A percentile compares a stretch with the other conserved stretches of the same genome.
phyloP scores from a whole-genome alignment of 1,140 invertebrate species.

The Paracyclopina nana region DNA sequence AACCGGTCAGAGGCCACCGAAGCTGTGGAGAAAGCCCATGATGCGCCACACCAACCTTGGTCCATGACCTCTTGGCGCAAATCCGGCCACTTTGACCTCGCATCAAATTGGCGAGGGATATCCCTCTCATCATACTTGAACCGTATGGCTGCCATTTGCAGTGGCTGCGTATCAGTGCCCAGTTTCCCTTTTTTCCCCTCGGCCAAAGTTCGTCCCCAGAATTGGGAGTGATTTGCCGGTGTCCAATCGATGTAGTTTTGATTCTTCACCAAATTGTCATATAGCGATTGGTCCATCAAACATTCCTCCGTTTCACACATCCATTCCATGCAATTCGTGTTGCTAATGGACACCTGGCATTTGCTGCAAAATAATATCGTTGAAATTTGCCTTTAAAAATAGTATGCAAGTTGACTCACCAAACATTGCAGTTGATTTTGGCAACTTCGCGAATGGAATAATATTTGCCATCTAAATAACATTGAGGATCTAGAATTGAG shows the following conservation, averaged over 20 bases:
- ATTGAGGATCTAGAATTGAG: too few species aligned
- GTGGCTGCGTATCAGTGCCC: conserved; percentile 38
- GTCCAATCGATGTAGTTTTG: conserved; percentile 37
- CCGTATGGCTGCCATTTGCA: conserved; percentile 44
- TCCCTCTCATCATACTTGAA: conserved; percentile 30
- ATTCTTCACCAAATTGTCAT: conserved; percentile 36
- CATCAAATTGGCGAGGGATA: conserved; percentile 48
- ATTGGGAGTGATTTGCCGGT: conserved; percentile 54
- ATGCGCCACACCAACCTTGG: conserved; percentile 73
- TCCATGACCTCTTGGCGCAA: conserved; percentile 50
- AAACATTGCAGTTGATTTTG: conserved; percentile 5
- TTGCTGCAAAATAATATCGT: not conserved
- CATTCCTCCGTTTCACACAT: conserved; percentile 50
- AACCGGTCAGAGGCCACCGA: conserved; percentile 42
- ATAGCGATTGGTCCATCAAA: conserved; percentile 42
- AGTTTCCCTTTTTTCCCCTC: conserved; percentile 54
- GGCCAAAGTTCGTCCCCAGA: conserved; percentile 57
- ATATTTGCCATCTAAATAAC: not conserved
- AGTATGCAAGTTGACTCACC: conserved; percentile 6
- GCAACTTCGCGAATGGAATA: not conserved
- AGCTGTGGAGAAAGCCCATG: conserved; percentile 74
- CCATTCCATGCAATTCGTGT: conserved; percentile 22
- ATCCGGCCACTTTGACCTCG: conserved; percentile 45
- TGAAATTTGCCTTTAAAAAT: not conserved
- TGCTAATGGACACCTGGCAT: not conserved